Evolutionary conservation across 2,797 vertebrate genomes (phyloP).

Genomic region (Neopelma chrysocephalum): DNA sequence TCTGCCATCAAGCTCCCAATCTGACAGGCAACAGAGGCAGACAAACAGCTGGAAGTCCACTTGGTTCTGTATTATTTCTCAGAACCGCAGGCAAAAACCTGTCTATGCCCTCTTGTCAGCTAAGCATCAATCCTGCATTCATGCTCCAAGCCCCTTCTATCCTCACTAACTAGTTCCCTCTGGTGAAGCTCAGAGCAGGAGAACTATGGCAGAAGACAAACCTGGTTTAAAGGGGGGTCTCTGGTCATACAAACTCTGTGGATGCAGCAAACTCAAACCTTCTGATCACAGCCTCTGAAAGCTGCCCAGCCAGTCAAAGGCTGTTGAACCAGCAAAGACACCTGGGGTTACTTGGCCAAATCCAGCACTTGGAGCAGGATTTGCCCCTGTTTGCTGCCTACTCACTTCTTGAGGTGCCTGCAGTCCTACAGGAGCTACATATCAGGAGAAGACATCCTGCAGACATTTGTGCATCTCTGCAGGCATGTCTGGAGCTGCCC

Average conservation of each 20-base stretch:
- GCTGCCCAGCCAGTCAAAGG: not conserved
- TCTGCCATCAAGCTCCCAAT: not conserved
- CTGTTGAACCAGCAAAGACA: not conserved
- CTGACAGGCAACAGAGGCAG: not conserved
- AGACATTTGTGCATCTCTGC: not conserved
- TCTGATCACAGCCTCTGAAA: not conserved
- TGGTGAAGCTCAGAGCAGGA: not conserved
- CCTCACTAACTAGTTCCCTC: not conserved
- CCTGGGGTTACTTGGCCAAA: not conserved
- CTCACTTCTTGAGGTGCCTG: not conserved
- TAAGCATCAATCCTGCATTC: not conserved
- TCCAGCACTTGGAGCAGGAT: not conserved
- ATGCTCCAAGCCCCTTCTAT: not conserved
- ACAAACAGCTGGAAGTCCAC: not conserved
- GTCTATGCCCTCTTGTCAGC: not conserved
- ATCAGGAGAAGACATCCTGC: not conserved
- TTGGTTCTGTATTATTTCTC: not conserved
- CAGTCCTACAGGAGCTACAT: rapidly evolving
- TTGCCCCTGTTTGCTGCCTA: not conserved
- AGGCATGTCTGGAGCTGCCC: not conserved
- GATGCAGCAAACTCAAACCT: not conserved
- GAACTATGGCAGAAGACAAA: not conserved
- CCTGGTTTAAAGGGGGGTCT: not conserved
- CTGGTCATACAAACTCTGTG: not conserved
- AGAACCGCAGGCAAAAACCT: not conserved